These are phyloP conservation scores for Ruditapes philippinarum DNA, from an alignment of 1,140 invertebrate genomes.

Conservation along the genomic window DNA sequence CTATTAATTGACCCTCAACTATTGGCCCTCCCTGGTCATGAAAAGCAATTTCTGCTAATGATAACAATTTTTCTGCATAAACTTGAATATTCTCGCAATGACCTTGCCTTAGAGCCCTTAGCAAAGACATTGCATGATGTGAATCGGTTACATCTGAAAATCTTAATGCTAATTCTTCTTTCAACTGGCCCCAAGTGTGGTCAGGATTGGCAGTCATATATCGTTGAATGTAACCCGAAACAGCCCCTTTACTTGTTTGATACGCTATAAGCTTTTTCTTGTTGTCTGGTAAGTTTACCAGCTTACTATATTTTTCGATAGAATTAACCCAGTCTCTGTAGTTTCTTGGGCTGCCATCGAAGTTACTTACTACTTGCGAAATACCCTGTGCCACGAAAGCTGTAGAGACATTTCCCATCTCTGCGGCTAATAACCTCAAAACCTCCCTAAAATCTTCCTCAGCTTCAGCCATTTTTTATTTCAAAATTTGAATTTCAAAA, in stretches of 20 bases:
- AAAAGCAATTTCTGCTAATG: neutral
- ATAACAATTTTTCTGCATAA: neutral
- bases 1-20: neutral
- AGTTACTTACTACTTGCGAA: neutral
- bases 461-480: too few species aligned
- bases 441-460: too few species aligned
- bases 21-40: neutral
- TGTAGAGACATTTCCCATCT: neutral
- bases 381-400: neutral
- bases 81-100: neutral
- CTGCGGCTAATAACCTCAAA: neutral
- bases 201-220: neutral
- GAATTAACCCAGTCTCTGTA: neutral
- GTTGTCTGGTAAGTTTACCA: neutral
- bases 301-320: neutral
- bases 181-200: neutral
- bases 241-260: slow-evolving; percentile 7
- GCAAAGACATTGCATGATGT: slow-evolving; percentile 2
- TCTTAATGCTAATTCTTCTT: slow-evolving; percentile 3
- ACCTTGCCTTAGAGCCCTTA: slow-evolving; percentile 10
- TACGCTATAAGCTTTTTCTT: neutral
- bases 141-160: slow-evolving; percentile 22
- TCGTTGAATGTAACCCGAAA: slow-evolving; percentile 19
- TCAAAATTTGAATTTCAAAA: too few species aligned
- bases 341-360: neutral